Evolutionary conservation across 2,113 vertebrate species (phyloP).

Genomic region (Rhineura floridana): DNA sequence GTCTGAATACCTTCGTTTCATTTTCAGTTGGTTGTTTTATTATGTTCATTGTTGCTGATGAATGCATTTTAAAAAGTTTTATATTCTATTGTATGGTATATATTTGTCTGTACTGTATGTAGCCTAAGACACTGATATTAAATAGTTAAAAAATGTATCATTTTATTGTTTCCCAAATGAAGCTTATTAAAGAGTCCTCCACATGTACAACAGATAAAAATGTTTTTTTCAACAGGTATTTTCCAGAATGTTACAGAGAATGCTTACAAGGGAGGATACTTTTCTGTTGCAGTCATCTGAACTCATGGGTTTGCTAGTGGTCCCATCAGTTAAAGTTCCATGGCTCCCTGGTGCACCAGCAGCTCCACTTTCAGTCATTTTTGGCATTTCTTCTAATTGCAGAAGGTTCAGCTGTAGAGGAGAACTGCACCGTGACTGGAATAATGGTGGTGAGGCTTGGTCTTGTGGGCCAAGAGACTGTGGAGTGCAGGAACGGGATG

Average conservation of each 20-base stretch:
- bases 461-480: conserved; percentile 70
- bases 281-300: conserved; percentile 59
- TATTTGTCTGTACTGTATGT: too few species aligned
- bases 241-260: not conserved
- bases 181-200: not conserved
- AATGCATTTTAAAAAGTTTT: too few species aligned
- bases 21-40: too few species aligned
- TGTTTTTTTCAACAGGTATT: not conserved
- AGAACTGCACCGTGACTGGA: conserved; percentile 92
- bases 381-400: conserved; percentile 89
- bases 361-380: conserved; percentile 70
- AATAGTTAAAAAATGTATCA: too few species aligned
- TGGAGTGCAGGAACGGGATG: conserved; percentile 78
- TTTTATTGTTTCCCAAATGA: too few species aligned
- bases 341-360: conserved; percentile 16
- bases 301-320: conserved; percentile 47
- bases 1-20: too few species aligned
- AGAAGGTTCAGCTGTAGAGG: conserved; percentile 93
- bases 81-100: too few species aligned
- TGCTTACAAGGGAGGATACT: conserved; percentile 75
- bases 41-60: too few species aligned
- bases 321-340: conserved; percentile 63
- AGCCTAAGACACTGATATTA: too few species aligned
- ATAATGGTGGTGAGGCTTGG: conserved; percentile 81
- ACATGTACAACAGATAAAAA: not conserved